Percentiles rank a stretch among this genome's conserved stretches.
Conservation (phyloP, 1,140 invertebrate species). For the Steinernema khuongi region DNA sequence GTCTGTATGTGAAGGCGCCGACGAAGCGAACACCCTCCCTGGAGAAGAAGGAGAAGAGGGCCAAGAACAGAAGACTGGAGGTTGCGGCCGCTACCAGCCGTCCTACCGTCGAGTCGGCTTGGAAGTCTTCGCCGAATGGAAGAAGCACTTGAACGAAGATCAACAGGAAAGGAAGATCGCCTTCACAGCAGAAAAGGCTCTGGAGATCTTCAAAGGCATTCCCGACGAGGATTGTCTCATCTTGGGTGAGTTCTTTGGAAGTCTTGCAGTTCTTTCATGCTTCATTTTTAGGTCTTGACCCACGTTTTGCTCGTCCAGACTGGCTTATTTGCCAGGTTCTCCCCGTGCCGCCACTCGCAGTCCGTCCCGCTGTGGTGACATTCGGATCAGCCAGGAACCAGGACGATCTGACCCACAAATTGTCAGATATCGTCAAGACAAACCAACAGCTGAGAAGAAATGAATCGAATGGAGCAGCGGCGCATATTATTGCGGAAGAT, state of each 20-base stretch:
- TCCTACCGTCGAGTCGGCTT: constrained; percentile 79
- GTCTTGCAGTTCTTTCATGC: constrained; percentile 13
- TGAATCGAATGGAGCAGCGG: constrained; percentile 88
- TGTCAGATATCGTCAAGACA: constrained; percentile 95
- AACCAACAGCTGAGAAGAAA: constrained; percentile 92
- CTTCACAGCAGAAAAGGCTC: constrained; percentile 85
- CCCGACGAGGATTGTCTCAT: constrained; percentile 93
- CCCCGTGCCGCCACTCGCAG: constrained; percentile 86
- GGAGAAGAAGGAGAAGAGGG: constrained; percentile 17
- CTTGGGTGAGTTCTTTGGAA: constrained; percentile 72
- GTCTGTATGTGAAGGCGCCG: constrained; percentile 94
- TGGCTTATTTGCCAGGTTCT: constrained; percentile 98
- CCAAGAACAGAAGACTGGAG: constrained; percentile 72
- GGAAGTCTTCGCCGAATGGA: constrained; percentile 83
- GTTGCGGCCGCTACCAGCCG: constrained; percentile 95
- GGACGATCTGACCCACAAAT: constrained; percentile 97
- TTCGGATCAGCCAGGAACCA: constrained; percentile 94
- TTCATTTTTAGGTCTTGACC: constrained; percentile 57
- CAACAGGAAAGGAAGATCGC: constrained; percentile 88
- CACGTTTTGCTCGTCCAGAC: constrained; percentile 81
- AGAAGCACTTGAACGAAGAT: constrained; percentile 96
- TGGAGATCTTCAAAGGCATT: constrained; percentile 93
- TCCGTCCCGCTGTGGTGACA: constrained; percentile 94
- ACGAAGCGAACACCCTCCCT: constrained; percentile 34
- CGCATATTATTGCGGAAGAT: constrained; percentile 91